A percentile compares a stretch with the other conserved stretches of the same genome.
Evolutionary conservation across 2,113 vertebrate species (phyloP).

Genomic region (Maccullochella peelii): DNA sequence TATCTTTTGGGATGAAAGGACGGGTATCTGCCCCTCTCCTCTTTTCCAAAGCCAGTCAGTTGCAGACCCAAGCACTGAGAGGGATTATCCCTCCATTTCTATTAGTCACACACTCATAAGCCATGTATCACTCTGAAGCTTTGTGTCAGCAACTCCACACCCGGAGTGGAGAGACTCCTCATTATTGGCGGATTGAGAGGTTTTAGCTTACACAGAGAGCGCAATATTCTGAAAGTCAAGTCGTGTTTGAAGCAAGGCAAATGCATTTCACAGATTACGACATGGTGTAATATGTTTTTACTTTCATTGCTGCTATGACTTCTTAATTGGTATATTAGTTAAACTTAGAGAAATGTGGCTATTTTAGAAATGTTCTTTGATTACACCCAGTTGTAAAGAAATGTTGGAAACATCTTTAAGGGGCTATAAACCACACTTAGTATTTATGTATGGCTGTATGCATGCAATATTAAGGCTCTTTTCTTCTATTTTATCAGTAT

Average conservation of each 20-base stretch:
- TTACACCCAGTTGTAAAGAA: constrained; percentile 14
- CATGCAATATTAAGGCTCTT: neutral
- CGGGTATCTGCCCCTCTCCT: constrained; percentile 50
- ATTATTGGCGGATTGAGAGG: constrained; percentile 75
- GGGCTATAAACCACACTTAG: neutral
- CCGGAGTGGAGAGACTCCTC: constrained; percentile 70
- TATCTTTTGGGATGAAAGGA: constrained; percentile 66
- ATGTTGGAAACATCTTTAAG: neutral
- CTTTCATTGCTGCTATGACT: constrained; percentile 7
- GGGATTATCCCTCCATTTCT: constrained; percentile 81
- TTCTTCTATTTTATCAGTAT: neutral
- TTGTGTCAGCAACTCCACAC: constrained; percentile 78
- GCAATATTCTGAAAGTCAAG: constrained; percentile 51
- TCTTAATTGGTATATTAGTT: constrained; percentile 48
- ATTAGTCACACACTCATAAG: constrained; percentile 82
- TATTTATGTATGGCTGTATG: neutral
- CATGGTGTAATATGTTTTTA: constrained; percentile 42
- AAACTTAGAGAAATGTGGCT: neutral
- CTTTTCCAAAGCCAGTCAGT: constrained; percentile 68
- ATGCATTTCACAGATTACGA: constrained; percentile 55
- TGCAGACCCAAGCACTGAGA: constrained; percentile 77
- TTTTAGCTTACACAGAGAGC: constrained; percentile 63
- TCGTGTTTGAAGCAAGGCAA: constrained; percentile 45
- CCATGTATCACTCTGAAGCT: constrained; percentile 79
- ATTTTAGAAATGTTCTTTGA: constrained; percentile 13